A percentile compares a stretch with the other conserved stretches of the same genome.
These are phyloP conservation scores for Periphyllus acericola DNA, from an alignment of 2,888 invertebrate species.

Conservation along the genomic window DNA sequence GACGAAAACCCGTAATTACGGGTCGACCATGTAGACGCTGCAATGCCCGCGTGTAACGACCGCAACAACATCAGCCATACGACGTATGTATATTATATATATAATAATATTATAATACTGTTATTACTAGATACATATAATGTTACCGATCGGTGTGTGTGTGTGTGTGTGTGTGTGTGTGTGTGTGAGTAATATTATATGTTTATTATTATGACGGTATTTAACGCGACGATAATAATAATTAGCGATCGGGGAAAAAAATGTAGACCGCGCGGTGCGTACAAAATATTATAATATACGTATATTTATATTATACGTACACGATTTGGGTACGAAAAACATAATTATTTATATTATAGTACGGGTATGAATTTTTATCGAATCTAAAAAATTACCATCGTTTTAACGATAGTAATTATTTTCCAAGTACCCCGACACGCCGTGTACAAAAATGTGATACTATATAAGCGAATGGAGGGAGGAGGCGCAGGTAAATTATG, in stretches of 20 bases:
- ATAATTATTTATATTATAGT: neutral
- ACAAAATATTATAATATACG: neutral
- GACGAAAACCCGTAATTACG: constrained; percentile 29
- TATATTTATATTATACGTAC: too few species aligned
- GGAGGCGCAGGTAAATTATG: too few species aligned
- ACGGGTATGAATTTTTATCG: neutral
- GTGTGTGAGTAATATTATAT: neutral
- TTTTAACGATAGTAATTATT: neutral
- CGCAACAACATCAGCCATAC: neutral
- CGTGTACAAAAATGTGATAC: neutral
- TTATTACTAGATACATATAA: neutral
- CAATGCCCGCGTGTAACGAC: neutral
- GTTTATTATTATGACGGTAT: neutral
- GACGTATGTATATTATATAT: neutral
- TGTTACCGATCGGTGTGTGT: neutral
- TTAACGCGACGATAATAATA: constrained; percentile 33
- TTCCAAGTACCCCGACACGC: neutral
- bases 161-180: too few species aligned
- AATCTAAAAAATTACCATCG: constrained; percentile 2
- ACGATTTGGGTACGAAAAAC: constrained; percentile 24
- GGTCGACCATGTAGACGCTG: neutral
- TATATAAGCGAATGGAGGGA: too few species aligned
- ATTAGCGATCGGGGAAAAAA: constrained; percentile 19
- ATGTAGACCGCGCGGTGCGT: neutral
- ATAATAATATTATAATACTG: neutral